A percentile compares a stretch with the other conserved stretches of the same genome.
These are phyloP conservation scores for Picathartes gymnocephalus DNA, from an alignment of 2,113 vertebrate genomes.

Conservation along the genomic window DNA sequence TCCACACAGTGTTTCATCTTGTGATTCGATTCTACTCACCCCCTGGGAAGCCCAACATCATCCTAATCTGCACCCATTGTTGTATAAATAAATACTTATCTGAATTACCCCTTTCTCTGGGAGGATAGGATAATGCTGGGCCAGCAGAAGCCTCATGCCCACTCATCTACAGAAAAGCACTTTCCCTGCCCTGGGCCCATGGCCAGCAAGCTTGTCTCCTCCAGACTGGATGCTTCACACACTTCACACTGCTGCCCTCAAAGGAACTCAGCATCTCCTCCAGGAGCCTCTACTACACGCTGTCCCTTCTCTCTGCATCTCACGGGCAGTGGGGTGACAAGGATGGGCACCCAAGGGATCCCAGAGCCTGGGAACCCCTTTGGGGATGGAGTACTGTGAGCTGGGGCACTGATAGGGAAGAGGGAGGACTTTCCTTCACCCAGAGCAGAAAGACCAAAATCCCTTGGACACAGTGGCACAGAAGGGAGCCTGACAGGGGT, in stretches of 20 bases:
- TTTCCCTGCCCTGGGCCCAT: not conserved
- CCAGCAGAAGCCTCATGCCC: not conserved
- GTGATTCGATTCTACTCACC: not conserved
- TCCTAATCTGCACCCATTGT: not conserved
- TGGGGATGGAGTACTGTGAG: not conserved
- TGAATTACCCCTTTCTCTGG: not conserved
- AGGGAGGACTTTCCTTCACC: not conserved
- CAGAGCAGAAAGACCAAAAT: not conserved
- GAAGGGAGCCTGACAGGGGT: fast-evolving
- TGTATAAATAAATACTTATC: not conserved
- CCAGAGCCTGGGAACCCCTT: not conserved
- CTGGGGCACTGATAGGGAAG: not conserved
- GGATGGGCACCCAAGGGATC: not conserved
- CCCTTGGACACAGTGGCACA: not conserved
- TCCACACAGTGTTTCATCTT: not conserved
- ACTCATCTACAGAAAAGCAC: not conserved
- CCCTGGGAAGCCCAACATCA: not conserved
- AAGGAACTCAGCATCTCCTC: not conserved
- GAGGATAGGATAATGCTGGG: not conserved
- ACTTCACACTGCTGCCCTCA: fast-evolving
- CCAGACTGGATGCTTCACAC: fast-evolving
- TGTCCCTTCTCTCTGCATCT: not conserved
- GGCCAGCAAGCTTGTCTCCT: not conserved
- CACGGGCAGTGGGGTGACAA: not conserved
- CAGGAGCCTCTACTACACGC: fast-evolving